Percentiles rank a stretch among this genome's conserved stretches.
phyloP scores from a whole-genome alignment of 1,140 invertebrate genomes.

The Calephelis virginiensis region DNA sequence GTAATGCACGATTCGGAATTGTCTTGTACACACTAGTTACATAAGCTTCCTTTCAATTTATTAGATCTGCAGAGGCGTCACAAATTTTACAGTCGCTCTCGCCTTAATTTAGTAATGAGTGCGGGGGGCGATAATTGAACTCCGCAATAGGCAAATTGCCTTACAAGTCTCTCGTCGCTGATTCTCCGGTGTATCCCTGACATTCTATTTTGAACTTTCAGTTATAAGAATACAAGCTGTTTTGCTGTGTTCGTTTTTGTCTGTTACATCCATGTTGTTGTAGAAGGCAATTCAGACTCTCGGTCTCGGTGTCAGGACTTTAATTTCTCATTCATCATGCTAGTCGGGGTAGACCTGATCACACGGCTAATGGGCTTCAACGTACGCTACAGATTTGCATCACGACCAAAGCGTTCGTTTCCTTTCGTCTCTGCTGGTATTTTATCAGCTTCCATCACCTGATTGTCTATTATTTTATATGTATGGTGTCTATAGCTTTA shows the following conservation, averaged over 20 bases:
- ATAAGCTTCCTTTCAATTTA: conserved; percentile 52
- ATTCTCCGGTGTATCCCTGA: conserved; percentile 31
- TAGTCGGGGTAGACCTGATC: conserved; percentile 17
- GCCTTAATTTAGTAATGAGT: conserved; percentile 75
- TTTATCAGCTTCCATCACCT: not conserved
- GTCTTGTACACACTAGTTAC: conserved; percentile 51
- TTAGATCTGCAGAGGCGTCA: conserved; percentile 62
- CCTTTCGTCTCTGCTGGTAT: conserved; percentile 1
- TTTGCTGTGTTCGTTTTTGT: conserved; percentile 28
- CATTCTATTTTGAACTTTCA: conserved; percentile 38
- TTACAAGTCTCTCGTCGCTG: conserved; percentile 49
- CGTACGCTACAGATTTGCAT: conserved; percentile 64
- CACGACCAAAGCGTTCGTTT: conserved; percentile 36
- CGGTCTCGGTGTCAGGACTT: conserved; percentile 37
- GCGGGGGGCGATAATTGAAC: conserved; percentile 75
- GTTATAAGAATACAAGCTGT: conserved; percentile 32
- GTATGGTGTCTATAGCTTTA: no score
- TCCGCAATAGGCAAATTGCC: conserved; percentile 73
- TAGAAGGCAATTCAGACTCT: conserved; percentile 52
- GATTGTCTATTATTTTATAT: no score
- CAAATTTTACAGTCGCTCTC: conserved; percentile 66
- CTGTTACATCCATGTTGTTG: conserved; percentile 33
- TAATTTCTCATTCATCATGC: not conserved
- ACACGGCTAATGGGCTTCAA: conserved; percentile 22
- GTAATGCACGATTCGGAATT: conserved; percentile 21